phyloP scores from a whole-genome alignment of 2,888 invertebrate species.

The Fabriciana adippe region DNA sequence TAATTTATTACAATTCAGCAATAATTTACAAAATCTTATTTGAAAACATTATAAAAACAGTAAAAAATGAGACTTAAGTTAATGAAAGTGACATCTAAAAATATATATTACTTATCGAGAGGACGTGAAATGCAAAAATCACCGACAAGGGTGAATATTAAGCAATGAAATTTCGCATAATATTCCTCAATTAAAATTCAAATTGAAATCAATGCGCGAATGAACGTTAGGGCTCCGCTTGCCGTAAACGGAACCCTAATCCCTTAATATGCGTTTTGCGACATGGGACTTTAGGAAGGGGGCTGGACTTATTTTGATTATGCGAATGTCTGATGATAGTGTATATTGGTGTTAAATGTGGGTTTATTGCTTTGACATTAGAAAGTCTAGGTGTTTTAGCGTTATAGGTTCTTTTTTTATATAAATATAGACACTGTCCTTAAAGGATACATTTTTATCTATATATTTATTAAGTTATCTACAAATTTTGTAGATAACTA shows the following conservation, averaged over 20 bases:
- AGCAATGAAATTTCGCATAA: constrained; percentile 80
- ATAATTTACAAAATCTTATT: no score
- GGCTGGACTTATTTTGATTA: constrained; percentile 31
- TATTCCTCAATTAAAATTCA: constrained; percentile 83
- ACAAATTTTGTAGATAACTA: no score
- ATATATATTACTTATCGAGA: constrained; percentile 75
- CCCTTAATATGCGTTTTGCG: constrained; percentile 49
- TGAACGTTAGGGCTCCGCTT: constrained; percentile 52
- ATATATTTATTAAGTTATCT: no score
- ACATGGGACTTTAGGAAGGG: constrained; percentile 32
- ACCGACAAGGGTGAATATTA: constrained; percentile 78
- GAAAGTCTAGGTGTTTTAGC: no score
- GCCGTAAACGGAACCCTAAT: constrained; percentile 44
- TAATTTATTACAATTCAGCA: no score
- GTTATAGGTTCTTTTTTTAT: no score
- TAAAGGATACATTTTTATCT: no score
- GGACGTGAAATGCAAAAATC: constrained; percentile 78
- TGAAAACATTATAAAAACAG: no score
- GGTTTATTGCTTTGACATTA: neutral
- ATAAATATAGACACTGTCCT: no score
- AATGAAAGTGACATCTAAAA: constrained; percentile 57
- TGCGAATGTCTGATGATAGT: constrained; percentile 18
- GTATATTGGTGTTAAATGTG: constrained; percentile 18
- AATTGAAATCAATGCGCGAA: constrained; percentile 82
- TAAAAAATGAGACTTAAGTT: neutral